Conservation (phyloP, 2,113 vertebrate genomes). For the human (Homo sapiens) region DNA sequence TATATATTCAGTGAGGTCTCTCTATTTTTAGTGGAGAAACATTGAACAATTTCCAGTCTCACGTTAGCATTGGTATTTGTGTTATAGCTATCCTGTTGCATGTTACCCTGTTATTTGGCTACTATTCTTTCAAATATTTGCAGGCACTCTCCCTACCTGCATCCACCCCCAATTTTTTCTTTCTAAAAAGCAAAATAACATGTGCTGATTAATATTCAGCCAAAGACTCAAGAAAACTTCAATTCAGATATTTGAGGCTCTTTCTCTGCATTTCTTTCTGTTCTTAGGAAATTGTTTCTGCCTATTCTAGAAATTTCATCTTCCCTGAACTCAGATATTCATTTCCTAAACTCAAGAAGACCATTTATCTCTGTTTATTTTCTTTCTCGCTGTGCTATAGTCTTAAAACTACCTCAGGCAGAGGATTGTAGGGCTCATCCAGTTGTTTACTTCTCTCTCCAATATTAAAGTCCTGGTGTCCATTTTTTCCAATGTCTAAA, state of each 20-base stretch:
- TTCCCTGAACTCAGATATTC: neutral
- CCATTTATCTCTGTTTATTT: neutral
- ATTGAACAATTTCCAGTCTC: neutral
- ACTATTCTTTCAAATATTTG: too few species aligned
- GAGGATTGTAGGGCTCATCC: neutral
- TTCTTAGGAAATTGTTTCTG: neutral
- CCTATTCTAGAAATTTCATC: neutral
- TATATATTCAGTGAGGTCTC: neutral
- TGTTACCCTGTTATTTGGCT: neutral
- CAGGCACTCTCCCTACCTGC: too few species aligned
- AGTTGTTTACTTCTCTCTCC: neutral
- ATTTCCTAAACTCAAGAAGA: neutral
- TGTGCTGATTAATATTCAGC: neutral
- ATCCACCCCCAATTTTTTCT: neutral
- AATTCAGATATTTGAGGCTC: neutral
- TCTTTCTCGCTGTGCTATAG: neutral
- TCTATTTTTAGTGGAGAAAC: neutral
- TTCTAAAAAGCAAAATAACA: neutral
- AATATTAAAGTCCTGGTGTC: neutral
- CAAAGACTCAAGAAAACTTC: neutral
- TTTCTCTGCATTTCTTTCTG: neutral
- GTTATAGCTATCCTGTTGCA: neutral
- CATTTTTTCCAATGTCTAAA: neutral
- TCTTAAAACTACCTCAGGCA: neutral
- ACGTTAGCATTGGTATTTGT: neutral